These are phyloP conservation scores for Abrostola tripartita DNA, from an alignment of 2,888 invertebrate genomes.

Conservation along the genomic window DNA sequence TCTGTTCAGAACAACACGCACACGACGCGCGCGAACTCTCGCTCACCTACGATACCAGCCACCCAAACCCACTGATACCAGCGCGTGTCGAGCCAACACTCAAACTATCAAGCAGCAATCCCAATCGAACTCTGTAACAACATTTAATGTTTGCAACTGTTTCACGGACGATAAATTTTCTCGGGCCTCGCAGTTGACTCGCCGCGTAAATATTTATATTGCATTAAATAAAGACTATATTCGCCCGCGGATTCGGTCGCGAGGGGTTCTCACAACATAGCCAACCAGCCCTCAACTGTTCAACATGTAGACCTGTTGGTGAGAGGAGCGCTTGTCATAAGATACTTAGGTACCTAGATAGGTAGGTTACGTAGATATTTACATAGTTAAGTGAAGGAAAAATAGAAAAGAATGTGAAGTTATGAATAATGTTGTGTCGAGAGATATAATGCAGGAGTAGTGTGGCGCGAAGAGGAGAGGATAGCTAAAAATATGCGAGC, in stretches of 20 bases:
- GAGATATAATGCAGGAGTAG: conserved; percentile 25
- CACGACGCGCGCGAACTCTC: no score
- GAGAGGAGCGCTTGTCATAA: no score
- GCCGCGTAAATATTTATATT: conserved; percentile 41
- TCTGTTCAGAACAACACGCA: not conserved
- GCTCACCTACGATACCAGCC: no score
- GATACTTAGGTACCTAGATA: no score
- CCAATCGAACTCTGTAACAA: conserved; percentile 37
- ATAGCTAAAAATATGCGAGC: conserved; percentile 23
- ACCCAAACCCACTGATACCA: not conserved
- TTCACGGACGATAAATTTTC: conserved; percentile 35
- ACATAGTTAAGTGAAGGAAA: not conserved
- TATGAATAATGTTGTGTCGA: conserved; percentile 22
- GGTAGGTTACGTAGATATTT: not conserved
- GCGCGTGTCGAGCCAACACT: conserved; percentile 1
- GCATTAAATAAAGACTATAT: conserved; percentile 17
- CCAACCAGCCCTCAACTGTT: not conserved
- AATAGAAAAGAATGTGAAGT: conserved; percentile 12
- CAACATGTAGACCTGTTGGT: conserved; percentile 1
- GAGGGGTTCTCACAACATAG: not conserved
- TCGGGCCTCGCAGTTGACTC: conserved; percentile 12
- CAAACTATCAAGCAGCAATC: conserved; percentile 36
- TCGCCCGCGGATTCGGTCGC: not conserved
- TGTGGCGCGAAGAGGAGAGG: conserved; percentile 17
- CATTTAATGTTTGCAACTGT: conserved; percentile 20